Percentiles rank a stretch among this genome's conserved stretches.
Conservation (phyloP, 2,888 invertebrate species). For the Villa cingulata region DNA sequence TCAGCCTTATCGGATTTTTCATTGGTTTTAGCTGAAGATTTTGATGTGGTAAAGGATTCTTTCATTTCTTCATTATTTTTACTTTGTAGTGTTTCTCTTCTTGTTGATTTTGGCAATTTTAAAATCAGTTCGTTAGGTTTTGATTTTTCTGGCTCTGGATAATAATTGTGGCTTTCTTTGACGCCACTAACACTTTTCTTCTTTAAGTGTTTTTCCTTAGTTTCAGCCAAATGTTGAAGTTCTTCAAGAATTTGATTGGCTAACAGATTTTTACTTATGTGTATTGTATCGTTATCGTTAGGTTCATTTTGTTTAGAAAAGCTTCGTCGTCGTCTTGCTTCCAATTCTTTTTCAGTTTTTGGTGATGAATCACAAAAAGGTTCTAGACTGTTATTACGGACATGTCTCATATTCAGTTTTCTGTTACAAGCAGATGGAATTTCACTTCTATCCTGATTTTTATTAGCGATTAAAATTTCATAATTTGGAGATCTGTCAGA, state of each 20-base stretch:
- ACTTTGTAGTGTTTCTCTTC: slow-evolving; percentile 12
- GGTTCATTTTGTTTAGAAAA: slow-evolving; percentile 15
- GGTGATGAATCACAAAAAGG: slow-evolving; percentile 19
- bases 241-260: slow-evolving; percentile 33
- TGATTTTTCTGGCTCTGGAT: slow-evolving; percentile 19
- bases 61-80: slow-evolving; percentile 23
- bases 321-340: slow-evolving; percentile 19
- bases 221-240: slow-evolving; percentile 28
- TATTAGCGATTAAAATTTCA: background rate
- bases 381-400: slow-evolving; percentile 32
- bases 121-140: slow-evolving; percentile 22
- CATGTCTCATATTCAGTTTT: slow-evolving; percentile 18
- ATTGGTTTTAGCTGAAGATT: background rate
- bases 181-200: slow-evolving; percentile 9
- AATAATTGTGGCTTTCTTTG: too few relatives aligned
- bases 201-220: slow-evolving; percentile 22
- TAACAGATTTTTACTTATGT: slow-evolving; percentile 24
- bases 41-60: too few relatives aligned
- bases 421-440: background rate
- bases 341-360: background rate
- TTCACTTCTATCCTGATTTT: background rate
- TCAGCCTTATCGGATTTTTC: slow-evolving; percentile 13
- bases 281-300: slow-evolving; percentile 1
- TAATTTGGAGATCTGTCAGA: background rate
- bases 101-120: slow-evolving; percentile 16